Conservation (phyloP, 2,888 invertebrate genomes). For the Drosophila pseudotalamancana region DNA sequence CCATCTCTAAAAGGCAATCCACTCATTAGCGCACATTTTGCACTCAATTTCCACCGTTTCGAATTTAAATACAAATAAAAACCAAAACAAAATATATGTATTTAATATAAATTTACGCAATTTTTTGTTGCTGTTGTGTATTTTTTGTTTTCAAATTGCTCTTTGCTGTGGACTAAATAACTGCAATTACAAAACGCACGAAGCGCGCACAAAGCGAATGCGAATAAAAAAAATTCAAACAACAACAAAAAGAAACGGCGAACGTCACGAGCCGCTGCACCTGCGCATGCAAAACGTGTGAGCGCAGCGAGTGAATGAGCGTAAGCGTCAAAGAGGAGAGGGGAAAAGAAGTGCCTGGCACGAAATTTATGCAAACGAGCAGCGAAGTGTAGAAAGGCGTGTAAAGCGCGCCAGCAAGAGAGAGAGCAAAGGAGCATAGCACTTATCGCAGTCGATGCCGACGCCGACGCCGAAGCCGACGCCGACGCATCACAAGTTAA, state of each 20-base stretch:
- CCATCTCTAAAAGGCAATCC: background rate
- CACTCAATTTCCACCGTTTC: conserved; percentile 61
- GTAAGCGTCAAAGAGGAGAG: conserved; percentile 1
- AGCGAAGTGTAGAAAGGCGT: conserved; percentile 81
- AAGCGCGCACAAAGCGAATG: conserved; percentile 41
- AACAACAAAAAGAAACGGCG: conserved; percentile 11
- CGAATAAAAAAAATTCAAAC: conserved; percentile 4
- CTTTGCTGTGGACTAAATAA: conserved; percentile 65
- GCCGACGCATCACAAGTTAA: conserved; percentile 47
- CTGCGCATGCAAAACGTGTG: conserved; percentile 67
- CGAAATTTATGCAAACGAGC: conserved; percentile 81
- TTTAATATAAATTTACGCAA: conserved; percentile 70
- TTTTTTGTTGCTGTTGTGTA: conserved; percentile 28
- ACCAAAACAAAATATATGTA: conserved; percentile 48
- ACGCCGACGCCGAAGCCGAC: conserved; percentile 6
- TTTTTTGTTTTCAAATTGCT: conserved; percentile 29
- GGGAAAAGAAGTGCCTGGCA: conserved; percentile 59
- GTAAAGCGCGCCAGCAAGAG: conserved; percentile 33
- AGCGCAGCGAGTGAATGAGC: conserved; percentile 8
- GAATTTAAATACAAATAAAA: conserved; percentile 58
- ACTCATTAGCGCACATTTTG: conserved; percentile 67
- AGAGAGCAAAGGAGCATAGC: conserved; percentile 1
- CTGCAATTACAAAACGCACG: conserved; percentile 74
- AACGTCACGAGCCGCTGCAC: conserved; percentile 72
- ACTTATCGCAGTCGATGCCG: conserved; percentile 5